Base-by-base conservation (phyloP, 2,113 vertebrate genomes). In the Miniopterus natalensis region DNA sequence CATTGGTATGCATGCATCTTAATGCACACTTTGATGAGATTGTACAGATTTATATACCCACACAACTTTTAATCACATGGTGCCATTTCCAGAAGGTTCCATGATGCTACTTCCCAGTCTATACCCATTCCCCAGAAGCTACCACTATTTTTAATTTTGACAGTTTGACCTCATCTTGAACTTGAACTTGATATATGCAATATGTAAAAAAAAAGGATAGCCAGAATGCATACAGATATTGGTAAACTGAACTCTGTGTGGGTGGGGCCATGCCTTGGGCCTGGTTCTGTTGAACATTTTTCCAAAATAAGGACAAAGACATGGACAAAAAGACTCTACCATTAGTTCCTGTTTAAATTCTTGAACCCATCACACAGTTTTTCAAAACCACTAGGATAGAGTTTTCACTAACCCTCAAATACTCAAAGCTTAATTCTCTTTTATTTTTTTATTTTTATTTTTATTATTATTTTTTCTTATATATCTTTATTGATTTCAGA, bases 261-360 rank as follows among this genome's bases (percentile, higher is more conserved):
- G 61, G 4, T 36, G 23, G 29, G 57, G n/a, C 49, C 6, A 2
- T 57, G 36, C 40, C 78, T 66, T n/a, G 36, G 70, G n/a, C 36
- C 17, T 29, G 40, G 8, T 29, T 94, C 80, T 80, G 11, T 55
- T 40, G 36, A 78, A 17, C 17, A 31, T 95, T 89, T 81, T 59
- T 86, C 0, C 18, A 55, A 42, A 75, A 71, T 5, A 71, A 74
- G 53, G 70, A 70, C 61, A 74, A 95, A 45, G 70, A 96, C 66
- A 42, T 8, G 40, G 51, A 63, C 65, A 55, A 47, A 40, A 29
- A 73, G 29, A 40, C 40, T 81, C 17, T 42, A 15, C 31, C 49
- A n/a, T 15, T 2, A 59, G 31, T 59, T 88, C 31, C 77, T 45
- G 25, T 80, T 88, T 85, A 87, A 84, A 90, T 77, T 84, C 88